Evolutionary conservation across 2,888 invertebrate species (phyloP).

Genomic region (Eucriotettix oculatus): DNA sequence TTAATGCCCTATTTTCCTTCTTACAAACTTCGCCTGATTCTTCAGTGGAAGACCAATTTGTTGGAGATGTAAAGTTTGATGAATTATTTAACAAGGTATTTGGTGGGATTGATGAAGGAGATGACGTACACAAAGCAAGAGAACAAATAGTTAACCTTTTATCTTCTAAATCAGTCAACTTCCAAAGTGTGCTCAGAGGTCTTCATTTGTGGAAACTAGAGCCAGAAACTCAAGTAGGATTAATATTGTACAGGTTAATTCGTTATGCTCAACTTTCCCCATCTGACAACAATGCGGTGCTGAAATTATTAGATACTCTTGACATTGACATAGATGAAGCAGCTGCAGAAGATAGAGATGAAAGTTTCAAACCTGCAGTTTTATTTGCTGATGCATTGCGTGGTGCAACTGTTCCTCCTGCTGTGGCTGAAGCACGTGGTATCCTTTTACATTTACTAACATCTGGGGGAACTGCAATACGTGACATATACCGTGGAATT

Average conservation of each 20-base stretch:
- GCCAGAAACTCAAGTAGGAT: constrained; percentile 2
- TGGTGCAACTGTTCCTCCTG: not conserved
- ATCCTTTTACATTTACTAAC: not conserved
- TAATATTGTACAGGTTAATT: constrained; percentile 1
- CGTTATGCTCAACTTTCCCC: not conserved
- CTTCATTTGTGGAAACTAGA: constrained; percentile 4
- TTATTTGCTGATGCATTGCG: constrained; percentile 1
- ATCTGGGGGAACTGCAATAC: not conserved
- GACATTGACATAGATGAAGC: not conserved
- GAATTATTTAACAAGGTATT: constrained; percentile 1
- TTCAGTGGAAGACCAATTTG: constrained; percentile 6
- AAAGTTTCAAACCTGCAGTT: not conserved
- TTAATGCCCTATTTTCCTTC: constrained; percentile 1
- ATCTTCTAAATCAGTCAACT: not conserved
- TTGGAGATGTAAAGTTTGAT: constrained; percentile 1
- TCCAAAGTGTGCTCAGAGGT: not conserved
- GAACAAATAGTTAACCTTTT: not conserved
- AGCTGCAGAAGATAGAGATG: constrained; percentile 3
- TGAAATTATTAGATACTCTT: not conserved
- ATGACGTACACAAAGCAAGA: not conserved
- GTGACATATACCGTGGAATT: constrained; percentile 3
- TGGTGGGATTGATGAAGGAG: not conserved
- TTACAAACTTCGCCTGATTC: not conserved
- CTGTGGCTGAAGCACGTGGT: constrained; percentile 5
- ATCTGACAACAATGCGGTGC: not conserved